phyloP scores from a whole-genome alignment of 2,113 vertebrate genomes.

The Siniperca knerii region DNA sequence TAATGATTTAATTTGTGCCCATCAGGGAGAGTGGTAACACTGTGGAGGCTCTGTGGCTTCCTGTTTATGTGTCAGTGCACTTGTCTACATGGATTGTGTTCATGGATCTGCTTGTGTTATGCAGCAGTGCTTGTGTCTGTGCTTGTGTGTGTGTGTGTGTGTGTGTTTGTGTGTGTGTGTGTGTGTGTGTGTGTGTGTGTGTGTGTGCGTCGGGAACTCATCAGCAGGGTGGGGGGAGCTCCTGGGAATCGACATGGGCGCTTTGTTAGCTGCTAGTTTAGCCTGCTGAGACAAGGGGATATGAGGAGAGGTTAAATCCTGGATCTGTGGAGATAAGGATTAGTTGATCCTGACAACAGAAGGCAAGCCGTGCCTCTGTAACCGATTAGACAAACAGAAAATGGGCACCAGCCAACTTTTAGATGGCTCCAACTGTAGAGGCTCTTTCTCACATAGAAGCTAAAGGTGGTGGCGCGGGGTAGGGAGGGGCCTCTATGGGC shows the following conservation, averaged over 20 bases:
- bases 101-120: conserved; percentile 8
- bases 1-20: conserved; percentile 9
- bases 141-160: too few relatives aligned
- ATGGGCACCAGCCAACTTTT: conserved; percentile 20
- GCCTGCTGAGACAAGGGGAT: conserved; percentile 44
- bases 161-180: not conserved
- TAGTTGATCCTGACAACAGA: conserved; percentile 60
- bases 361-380: conserved; percentile 40
- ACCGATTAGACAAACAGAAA: conserved; percentile 34
- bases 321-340: conserved; percentile 65
- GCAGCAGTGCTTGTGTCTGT: not conserved
- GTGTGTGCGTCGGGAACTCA: conserved; percentile 16
- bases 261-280: conserved; percentile 61
- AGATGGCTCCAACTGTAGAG: not conserved
- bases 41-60: conserved; percentile 3
- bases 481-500: not conserved
- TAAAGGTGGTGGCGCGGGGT: not conserved
- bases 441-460: not conserved
- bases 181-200: not conserved
- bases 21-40: not conserved
- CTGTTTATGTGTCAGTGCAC: conserved; percentile 33
- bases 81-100: conserved; percentile 15
- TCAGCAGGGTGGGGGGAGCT: not conserved
- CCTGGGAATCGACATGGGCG: conserved; percentile 21
- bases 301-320: conserved; percentile 55